phyloP scores from a whole-genome alignment of 2,888 invertebrate genomes.

The Plemyria rubiginata region DNA sequence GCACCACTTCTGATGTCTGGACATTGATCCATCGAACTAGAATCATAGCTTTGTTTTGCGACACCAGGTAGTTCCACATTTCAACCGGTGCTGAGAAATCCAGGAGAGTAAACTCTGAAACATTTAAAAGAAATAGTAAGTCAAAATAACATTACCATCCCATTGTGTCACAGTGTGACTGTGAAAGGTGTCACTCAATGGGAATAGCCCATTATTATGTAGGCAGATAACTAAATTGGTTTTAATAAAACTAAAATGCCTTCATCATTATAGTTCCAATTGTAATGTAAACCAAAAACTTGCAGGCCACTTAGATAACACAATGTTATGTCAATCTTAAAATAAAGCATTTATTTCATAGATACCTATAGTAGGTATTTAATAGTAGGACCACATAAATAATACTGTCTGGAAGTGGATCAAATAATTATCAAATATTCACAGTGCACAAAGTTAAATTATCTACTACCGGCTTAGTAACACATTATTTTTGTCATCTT shows the following conservation, averaged over 20 bases:
- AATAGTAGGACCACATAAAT: background rate
- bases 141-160: too few species aligned
- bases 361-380: background rate
- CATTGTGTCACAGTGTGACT: too few species aligned
- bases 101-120: conserved; percentile 80
- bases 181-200: too few species aligned
- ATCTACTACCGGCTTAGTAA: background rate
- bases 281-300: conserved; percentile 1
- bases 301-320: conserved; percentile 8
- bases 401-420: background rate
- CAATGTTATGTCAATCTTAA: background rate
- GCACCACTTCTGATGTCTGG: conserved; percentile 78
- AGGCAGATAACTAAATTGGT: background rate
- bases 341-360: too few species aligned
- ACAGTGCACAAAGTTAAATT: background rate
- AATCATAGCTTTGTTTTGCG: conserved; percentile 85
- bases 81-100: conserved; percentile 78
- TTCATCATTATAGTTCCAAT: background rate
- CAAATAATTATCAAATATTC: background rate
- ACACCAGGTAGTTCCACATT: conserved; percentile 86
- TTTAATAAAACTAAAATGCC: background rate
- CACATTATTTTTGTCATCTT: conserved; percentile 1
- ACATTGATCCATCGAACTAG: conserved; percentile 86
- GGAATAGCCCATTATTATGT: background rate
- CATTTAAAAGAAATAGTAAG: background rate